Evolutionary conservation across 2,888 invertebrate genomes (phyloP).

Genomic region (Callyntrura sp.): DNA sequence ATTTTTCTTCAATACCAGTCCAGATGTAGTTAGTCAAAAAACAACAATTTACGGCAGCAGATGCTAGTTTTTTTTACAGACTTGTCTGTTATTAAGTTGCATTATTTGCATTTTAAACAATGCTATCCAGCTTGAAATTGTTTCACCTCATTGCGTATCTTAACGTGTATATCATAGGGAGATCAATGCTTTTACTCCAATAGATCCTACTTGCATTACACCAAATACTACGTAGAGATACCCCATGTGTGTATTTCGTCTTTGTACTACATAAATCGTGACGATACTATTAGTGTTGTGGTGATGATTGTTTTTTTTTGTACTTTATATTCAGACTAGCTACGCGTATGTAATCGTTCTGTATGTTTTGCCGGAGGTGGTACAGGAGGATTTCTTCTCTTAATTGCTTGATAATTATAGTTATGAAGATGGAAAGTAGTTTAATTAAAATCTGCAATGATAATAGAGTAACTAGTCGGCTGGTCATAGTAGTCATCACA

Average conservation of each 20-base stretch:
- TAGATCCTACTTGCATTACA: neutral
- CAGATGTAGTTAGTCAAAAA: slow-evolving; percentile 49
- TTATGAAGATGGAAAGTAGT: slow-evolving; percentile 69
- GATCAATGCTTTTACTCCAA: slow-evolving; percentile 1
- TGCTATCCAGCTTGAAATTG: slow-evolving; percentile 23
- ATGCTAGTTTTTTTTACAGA: slow-evolving; percentile 45
- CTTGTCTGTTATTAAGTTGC: slow-evolving; percentile 45
- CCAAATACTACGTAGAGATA: neutral
- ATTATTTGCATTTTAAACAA: slow-evolving; percentile 56
- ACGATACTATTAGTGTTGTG: neutral
- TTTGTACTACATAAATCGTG: neutral
- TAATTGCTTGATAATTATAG: slow-evolving; percentile 77
- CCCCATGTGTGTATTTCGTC: neutral
- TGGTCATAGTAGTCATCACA: neutral
- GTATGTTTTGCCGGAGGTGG: slow-evolving; percentile 73
- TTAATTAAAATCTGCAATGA: slow-evolving; percentile 71
- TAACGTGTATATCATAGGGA: slow-evolving; percentile 49
- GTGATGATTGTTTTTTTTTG: slow-evolving; percentile 48
- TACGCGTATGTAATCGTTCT: slow-evolving; percentile 33
- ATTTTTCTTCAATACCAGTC: neutral
- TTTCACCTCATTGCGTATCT: slow-evolving; percentile 19
- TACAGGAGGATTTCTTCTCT: slow-evolving; percentile 71
- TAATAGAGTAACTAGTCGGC: neutral
- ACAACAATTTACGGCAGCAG: slow-evolving; percentile 48
- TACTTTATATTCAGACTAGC: slow-evolving; percentile 12